phyloP scores from a whole-genome alignment of 2,113 vertebrate species.

The Noturus placidus region DNA sequence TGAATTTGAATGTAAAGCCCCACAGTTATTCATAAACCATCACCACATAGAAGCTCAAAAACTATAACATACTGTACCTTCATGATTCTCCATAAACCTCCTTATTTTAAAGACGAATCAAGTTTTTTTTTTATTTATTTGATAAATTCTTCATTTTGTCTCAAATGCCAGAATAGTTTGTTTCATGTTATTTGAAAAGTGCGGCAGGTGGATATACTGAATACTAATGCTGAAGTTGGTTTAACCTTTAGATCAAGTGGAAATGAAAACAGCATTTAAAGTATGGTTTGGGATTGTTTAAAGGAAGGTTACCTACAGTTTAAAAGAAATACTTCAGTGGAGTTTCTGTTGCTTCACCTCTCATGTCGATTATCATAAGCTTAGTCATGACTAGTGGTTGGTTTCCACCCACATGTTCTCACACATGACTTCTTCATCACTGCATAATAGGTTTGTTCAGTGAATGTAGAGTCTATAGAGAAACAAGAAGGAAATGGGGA shows the following conservation, averaged over 20 bases:
- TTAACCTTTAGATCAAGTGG: not conserved
- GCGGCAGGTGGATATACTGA: not conserved
- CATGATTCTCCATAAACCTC: not conserved
- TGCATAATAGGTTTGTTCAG: not conserved
- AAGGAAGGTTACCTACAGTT: constrained; percentile 54
- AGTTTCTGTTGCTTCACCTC: constrained; percentile 44
- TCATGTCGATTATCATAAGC: not conserved
- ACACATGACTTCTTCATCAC: not conserved
- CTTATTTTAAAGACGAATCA: not conserved
- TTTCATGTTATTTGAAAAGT: not conserved
- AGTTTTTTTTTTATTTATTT: too few species aligned
- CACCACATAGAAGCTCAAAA: not conserved
- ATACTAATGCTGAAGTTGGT: not conserved
- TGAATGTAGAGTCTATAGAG: not conserved
- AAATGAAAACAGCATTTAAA: not conserved
- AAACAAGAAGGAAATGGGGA: not conserved
- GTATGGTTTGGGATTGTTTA: not conserved
- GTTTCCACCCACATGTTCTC: constrained; percentile 3
- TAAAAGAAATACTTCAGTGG: constrained; percentile 58
- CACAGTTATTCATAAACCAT: not conserved
- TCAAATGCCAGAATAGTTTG: not conserved
- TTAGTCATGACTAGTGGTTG: constrained; percentile 16
- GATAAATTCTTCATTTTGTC: not conserved
- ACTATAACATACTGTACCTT: not conserved
- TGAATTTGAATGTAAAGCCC: not conserved